Percentiles rank a stretch among this genome's conserved stretches.
phyloP scores from a whole-genome alignment of 1,140 invertebrate genomes.

The Trypoxylus dichotomus region DNA sequence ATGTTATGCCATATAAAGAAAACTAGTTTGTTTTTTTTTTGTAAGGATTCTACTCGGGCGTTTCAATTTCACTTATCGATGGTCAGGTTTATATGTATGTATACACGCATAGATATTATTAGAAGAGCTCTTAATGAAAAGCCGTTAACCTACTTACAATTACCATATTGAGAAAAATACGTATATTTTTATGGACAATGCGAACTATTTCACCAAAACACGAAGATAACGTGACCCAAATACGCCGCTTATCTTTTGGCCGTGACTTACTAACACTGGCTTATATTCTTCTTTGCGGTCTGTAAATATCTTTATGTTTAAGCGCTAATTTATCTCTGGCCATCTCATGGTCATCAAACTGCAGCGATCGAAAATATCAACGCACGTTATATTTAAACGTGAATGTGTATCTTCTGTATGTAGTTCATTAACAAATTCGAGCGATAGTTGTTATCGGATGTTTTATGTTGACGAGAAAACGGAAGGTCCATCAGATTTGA shows the following conservation, averaged over 20 bases:
- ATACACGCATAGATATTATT: not conserved
- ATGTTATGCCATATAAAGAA: not conserved
- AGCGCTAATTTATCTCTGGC: not conserved
- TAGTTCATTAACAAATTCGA: constrained; percentile 15
- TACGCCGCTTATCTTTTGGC: constrained; percentile 29
- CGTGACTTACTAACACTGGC: constrained; percentile 33
- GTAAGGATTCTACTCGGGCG: not conserved
- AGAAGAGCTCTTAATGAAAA: not conserved
- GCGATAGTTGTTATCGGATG: not conserved
- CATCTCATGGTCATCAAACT: constrained; percentile 19
- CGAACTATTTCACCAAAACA: constrained; percentile 31
- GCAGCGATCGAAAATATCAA: not conserved
- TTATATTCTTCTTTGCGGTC: not conserved
- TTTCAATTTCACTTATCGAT: constrained; percentile 7
- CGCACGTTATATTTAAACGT: not conserved
- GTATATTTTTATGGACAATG: constrained; percentile 4
- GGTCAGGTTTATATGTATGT: not conserved
- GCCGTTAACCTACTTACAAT: constrained; percentile 4
- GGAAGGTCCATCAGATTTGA: constrained; percentile 4
- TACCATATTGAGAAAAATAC: constrained; percentile 19
- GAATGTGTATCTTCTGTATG: not conserved
- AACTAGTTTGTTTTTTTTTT: constrained; percentile 9
- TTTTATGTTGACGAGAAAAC: not conserved
- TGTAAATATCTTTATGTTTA: not conserved
- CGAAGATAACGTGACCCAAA: constrained; percentile 31